Percentiles rank a stretch among this genome's conserved stretches.
phyloP scores from a whole-genome alignment of 2,113 vertebrate species.

The Sterna hirundo region DNA sequence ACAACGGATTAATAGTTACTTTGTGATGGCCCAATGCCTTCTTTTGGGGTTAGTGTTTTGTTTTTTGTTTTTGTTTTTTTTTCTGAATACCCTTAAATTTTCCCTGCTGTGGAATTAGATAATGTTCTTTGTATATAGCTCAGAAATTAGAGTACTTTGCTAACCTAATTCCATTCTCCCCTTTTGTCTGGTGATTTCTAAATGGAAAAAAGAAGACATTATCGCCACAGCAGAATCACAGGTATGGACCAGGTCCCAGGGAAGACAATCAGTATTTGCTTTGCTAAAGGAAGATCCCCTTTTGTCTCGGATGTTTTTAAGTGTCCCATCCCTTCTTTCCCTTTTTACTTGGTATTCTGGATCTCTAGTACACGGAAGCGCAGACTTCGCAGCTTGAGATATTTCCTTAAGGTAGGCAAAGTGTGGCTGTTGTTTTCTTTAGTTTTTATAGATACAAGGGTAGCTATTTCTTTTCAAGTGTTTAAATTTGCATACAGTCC shows the following conservation, averaged over 20 bases:
- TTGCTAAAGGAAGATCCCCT: not conserved
- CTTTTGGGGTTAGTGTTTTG: not conserved
- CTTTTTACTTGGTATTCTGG: not conserved
- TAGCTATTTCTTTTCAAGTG: not conserved
- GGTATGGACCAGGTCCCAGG: rapidly evolving
- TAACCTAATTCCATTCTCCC: not conserved
- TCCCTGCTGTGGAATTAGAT: not conserved
- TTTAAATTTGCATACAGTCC: not conserved
- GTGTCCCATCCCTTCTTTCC: not conserved
- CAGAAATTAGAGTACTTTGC: not conserved
- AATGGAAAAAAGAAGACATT: not conserved
- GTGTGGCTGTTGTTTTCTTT: not conserved
- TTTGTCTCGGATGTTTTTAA: not conserved
- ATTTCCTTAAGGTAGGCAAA: not conserved
- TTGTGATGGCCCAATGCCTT: not conserved
- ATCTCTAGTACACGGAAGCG: not conserved
- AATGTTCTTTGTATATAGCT: not conserved
- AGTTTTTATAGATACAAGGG: not conserved
- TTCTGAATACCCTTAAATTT: not conserved
- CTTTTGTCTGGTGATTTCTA: not conserved
- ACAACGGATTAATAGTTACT: not conserved
- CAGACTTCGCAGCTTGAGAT: not conserved
- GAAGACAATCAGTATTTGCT: not conserved
- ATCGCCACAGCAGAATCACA: not conserved
- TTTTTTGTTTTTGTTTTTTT: not conserved